Percentiles rank a stretch among this genome's conserved stretches.
These are phyloP conservation scores for Eilema griseolum DNA, from an alignment of 2,888 invertebrate species.

Conservation along the genomic window DNA sequence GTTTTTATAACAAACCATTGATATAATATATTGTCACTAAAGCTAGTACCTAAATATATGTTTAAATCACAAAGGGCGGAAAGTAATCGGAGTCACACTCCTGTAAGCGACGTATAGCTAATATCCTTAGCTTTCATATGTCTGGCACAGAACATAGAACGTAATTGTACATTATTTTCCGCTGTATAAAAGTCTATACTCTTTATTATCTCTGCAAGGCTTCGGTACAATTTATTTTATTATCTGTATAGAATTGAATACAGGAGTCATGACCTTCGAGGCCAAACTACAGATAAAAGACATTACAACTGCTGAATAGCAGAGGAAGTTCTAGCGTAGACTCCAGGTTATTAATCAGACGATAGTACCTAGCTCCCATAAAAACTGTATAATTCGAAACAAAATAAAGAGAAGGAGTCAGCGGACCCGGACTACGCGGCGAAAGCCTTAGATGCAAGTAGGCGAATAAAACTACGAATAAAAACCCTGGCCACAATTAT, in stretches of 20 bases:
- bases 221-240: too few relatives aligned
- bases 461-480: too few relatives aligned
- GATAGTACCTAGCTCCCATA: neutral
- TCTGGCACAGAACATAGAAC: neutral
- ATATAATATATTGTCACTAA: too few relatives aligned
- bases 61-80: neutral
- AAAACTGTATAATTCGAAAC: neutral
- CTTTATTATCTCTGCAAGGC: too few relatives aligned
- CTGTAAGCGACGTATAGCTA: neutral
- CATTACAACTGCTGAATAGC: neutral
- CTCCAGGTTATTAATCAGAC: neutral
- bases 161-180: neutral
- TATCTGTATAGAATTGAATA: neutral
- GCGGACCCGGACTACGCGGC: too few relatives aligned
- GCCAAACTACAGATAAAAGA: neutral
- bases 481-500: too few relatives aligned
- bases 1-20: too few relatives aligned
- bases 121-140: neutral
- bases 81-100: neutral
- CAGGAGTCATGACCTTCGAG: neutral
- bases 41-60: neutral
- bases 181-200: too few relatives aligned
- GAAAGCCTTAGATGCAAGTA: too few relatives aligned
- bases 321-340: neutral
- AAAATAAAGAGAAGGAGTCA: too few relatives aligned